Evolutionary conservation across 2,113 vertebrate genomes (phyloP).

Genomic region (Esox niger): DNA sequence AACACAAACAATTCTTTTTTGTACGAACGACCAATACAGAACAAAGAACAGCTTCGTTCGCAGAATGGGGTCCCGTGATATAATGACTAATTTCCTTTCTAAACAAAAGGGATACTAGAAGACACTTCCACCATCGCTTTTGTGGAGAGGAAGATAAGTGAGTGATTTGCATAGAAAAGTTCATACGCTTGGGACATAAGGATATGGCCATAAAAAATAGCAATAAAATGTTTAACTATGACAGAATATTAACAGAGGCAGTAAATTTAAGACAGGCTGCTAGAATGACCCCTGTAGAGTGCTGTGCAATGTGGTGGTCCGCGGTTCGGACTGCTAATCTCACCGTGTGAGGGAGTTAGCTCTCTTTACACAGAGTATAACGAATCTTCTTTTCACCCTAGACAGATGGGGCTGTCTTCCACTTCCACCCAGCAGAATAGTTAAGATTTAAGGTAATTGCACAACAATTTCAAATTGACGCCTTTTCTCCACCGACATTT

Average conservation of each 20-base stretch:
- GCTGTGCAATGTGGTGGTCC: slow-evolving; percentile 33
- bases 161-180: slow-evolving; percentile 81
- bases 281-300: slow-evolving; percentile 67
- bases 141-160: slow-evolving; percentile 48
- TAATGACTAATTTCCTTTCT: neutral
- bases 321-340: slow-evolving; percentile 57
- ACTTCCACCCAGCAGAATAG: slow-evolving; percentile 60
- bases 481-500: slow-evolving; percentile 54
- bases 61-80: too few species aligned
- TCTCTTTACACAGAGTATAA: slow-evolving; percentile 74
- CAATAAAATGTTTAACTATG: slow-evolving; percentile 74
- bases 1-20: too few species aligned
- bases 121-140: slow-evolving; percentile 43
- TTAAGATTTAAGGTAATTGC: slow-evolving; percentile 77
- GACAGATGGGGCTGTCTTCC: slow-evolving; percentile 69
- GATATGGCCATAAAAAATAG: slow-evolving; percentile 70
- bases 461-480: slow-evolving; percentile 70
- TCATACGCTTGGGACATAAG: slow-evolving; percentile 79
- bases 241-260: slow-evolving; percentile 79
- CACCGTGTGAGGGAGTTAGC: slow-evolving; percentile 45
- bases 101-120: slow-evolving; percentile 6
- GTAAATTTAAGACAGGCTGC: slow-evolving; percentile 71
- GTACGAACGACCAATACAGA: too few species aligned
- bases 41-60: too few species aligned
- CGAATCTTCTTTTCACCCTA: slow-evolving; percentile 56